These are phyloP conservation scores for Micropoecilia bifurca DNA, from an alignment of 2,797 vertebrate genomes.

Conservation along the genomic window DNA sequence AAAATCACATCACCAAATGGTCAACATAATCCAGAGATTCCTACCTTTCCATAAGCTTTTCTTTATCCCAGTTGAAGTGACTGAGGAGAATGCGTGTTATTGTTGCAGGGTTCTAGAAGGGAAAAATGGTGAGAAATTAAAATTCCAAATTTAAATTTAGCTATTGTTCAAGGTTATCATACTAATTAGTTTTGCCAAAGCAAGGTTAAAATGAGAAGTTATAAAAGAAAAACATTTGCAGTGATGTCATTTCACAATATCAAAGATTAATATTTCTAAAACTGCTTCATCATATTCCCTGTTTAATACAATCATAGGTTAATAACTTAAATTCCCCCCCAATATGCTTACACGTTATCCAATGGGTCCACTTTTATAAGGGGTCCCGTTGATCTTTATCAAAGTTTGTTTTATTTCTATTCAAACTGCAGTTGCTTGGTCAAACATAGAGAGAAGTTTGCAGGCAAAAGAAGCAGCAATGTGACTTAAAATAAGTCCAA, in stretches of 20 bases:
- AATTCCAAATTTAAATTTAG: neutral
- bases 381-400: neutral
- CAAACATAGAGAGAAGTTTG: neutral
- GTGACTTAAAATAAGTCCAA: neutral
- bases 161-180: neutral
- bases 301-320: neutral
- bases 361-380: too few species aligned
- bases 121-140: slow-evolving; percentile 8
- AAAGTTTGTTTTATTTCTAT: neutral
- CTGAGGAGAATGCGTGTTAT: slow-evolving; percentile 99
- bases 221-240: neutral
- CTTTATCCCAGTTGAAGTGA: slow-evolving; percentile 99
- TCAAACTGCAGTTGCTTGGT: neutral
- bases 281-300: neutral
- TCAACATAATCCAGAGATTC: slow-evolving; percentile 29
- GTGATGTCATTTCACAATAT: neutral
- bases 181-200: neutral
- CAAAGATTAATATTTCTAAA: neutral
- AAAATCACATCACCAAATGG: neutral
- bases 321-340: neutral
- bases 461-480: neutral
- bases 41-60: slow-evolving; percentile 99
- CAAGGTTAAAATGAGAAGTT: neutral
- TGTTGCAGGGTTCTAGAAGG: slow-evolving; percentile 93
- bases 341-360: too few species aligned